phyloP scores from a whole-genome alignment of 2,888 invertebrate genomes.

The Trissoscelio sp. region DNA sequence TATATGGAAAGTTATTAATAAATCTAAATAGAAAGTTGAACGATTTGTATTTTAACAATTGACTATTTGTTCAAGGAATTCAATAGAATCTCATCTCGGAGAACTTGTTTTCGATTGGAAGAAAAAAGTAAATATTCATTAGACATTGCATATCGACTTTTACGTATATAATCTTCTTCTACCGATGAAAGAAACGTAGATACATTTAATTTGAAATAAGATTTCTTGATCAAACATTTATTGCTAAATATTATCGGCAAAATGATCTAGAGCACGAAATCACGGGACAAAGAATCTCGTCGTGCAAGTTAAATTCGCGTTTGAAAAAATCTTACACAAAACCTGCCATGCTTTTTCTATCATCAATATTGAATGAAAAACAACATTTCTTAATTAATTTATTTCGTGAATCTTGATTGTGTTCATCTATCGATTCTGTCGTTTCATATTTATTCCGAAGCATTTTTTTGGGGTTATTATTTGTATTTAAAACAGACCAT shows the following conservation, averaged over 20 bases:
- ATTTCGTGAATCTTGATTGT: too few species aligned
- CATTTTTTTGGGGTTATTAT: too few species aligned
- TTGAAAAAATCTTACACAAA: not conserved
- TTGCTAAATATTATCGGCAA: constrained; percentile 3
- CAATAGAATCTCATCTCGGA: constrained; percentile 5
- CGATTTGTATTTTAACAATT: not conserved
- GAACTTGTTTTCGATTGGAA: not conserved
- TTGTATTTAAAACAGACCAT: too few species aligned
- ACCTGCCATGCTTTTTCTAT: not conserved
- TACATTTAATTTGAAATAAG: constrained; percentile 10
- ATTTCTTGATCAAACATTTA: constrained; percentile 5
- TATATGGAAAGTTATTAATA: too few species aligned
- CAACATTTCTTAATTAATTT: too few species aligned
- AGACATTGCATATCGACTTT: not conserved
- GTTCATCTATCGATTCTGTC: too few species aligned
- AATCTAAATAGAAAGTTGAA: not conserved
- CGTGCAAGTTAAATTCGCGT: not conserved
- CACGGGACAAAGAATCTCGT: not conserved
- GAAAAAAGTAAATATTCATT: not conserved
- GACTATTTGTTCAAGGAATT: not conserved
- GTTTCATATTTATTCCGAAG: too few species aligned
- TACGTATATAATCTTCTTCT: not conserved
- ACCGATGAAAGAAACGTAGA: not conserved
- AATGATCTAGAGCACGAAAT: constrained; percentile 7
- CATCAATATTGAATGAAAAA: not conserved